phyloP scores from a whole-genome alignment of 2,888 invertebrate genomes.

The Melangyna quadrimaculata region DNA sequence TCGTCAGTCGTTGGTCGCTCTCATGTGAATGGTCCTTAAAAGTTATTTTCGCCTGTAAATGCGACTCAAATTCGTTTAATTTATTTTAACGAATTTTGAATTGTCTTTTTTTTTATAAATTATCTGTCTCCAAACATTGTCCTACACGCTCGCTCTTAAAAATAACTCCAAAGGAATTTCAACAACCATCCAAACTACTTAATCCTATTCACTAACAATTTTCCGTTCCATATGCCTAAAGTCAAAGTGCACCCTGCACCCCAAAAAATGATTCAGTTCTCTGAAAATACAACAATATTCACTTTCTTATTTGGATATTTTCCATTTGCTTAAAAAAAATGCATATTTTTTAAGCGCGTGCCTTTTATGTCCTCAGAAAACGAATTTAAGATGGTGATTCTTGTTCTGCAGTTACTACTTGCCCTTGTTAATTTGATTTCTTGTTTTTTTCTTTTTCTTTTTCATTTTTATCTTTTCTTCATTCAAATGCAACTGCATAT shows the following conservation, averaged over 20 bases:
- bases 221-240: conserved; percentile 58
- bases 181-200: conserved; percentile 10
- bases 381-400: conserved; percentile 52
- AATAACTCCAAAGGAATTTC: background rate
- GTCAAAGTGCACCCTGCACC: conserved; percentile 63
- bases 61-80: too few species aligned
- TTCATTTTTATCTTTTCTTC: conserved; percentile 17
- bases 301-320: background rate
- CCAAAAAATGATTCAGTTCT: conserved; percentile 30
- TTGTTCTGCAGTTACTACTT: conserved; percentile 23
- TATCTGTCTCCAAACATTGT: too few species aligned
- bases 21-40: too few species aligned
- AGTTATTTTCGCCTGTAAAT: too few species aligned
- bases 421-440: conserved; percentile 47
- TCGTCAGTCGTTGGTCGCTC: too few species aligned
- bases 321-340: background rate
- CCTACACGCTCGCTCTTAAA: background rate
- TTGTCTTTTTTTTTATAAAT: too few species aligned
- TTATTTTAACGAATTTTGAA: too few species aligned
- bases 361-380: conserved; percentile 42
- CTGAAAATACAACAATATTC: background rate
- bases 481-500: conserved; percentile 51
- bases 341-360: conserved; percentile 56
- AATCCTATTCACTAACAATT: conserved; percentile 65
- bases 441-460: conserved; percentile 2